Evolutionary conservation across 2,113 vertebrate genomes (phyloP).

Genomic region (Rutilus rutilus): DNA sequence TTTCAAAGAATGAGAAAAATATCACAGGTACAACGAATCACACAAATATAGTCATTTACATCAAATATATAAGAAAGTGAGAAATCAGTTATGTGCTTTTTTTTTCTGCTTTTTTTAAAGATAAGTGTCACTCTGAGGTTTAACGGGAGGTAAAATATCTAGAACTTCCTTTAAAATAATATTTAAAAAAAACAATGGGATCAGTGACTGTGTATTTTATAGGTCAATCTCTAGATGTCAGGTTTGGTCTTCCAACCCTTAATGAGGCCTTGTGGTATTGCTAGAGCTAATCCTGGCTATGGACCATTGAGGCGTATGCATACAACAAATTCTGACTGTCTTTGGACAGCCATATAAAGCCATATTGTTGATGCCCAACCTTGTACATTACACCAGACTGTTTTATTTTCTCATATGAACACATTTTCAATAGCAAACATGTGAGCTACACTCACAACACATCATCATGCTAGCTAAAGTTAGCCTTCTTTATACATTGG

Average conservation of each 20-base stretch:
- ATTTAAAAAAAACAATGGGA: neutral
- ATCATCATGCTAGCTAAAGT: neutral
- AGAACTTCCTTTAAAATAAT: constrained; percentile 32
- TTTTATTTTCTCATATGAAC: constrained; percentile 19
- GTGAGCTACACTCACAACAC: constrained; percentile 1
- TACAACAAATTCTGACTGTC: constrained; percentile 24
- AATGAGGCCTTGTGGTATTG: constrained; percentile 48
- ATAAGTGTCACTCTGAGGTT: constrained; percentile 42
- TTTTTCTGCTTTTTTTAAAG: neutral
- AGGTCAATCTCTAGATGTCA: constrained; percentile 11
- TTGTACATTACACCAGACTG: constrained; percentile 25
- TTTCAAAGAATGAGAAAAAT: constrained; percentile 59
- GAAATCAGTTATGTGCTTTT: constrained; percentile 42
- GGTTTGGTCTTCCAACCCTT: constrained; percentile 31
- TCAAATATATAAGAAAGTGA: constrained; percentile 44
- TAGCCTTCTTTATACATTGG: neutral
- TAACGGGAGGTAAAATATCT: constrained; percentile 27
- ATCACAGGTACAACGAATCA: constrained; percentile 61
- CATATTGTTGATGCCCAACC: neutral
- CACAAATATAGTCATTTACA: constrained; percentile 61
- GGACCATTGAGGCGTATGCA: constrained; percentile 28
- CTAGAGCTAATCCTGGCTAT: constrained; percentile 47
- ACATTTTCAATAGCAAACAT: constrained; percentile 24
- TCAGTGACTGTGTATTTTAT: constrained; percentile 23
- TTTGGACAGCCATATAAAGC: neutral